phyloP scores from a whole-genome alignment of 35 echinoderm and acorn worm genomes.

The Lytechinus pictus region DNA sequence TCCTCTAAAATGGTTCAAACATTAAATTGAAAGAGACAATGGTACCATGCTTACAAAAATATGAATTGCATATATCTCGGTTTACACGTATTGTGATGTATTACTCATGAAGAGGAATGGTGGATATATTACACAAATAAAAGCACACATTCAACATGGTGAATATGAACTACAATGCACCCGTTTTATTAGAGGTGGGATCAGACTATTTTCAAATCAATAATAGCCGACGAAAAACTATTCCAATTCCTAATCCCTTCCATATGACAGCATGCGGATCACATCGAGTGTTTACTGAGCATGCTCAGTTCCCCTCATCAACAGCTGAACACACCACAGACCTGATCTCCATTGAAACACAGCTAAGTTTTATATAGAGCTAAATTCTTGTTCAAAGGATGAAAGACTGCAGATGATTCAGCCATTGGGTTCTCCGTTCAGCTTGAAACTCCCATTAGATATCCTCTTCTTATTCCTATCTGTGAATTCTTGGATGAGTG shows the following conservation, averaged over 20 bases:
- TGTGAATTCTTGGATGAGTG: background rate
- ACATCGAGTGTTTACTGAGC: background rate
- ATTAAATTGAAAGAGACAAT: no score
- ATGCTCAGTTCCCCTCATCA: no score
- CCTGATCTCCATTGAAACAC: background rate
- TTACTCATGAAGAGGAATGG: no score
- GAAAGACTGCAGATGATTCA: background rate
- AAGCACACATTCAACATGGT: no score
- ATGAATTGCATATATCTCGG: background rate
- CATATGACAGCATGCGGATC: background rate
- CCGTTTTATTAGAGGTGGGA: background rate
- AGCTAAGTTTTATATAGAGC: background rate
- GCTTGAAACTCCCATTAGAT: background rate
- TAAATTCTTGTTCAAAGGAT: background rate
- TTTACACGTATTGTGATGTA: background rate
- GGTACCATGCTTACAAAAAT: background rate
- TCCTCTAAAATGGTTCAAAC: no score
- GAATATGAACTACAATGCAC: no score
- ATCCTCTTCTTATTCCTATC: background rate
- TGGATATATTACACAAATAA: no score
- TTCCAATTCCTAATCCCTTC: background rate
- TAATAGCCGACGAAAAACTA: background rate
- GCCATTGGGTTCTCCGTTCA: background rate
- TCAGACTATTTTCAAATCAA: background rate
- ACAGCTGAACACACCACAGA: no score